Conservation (phyloP, 2,113 vertebrate species). For the Uria lomvia region DNA sequence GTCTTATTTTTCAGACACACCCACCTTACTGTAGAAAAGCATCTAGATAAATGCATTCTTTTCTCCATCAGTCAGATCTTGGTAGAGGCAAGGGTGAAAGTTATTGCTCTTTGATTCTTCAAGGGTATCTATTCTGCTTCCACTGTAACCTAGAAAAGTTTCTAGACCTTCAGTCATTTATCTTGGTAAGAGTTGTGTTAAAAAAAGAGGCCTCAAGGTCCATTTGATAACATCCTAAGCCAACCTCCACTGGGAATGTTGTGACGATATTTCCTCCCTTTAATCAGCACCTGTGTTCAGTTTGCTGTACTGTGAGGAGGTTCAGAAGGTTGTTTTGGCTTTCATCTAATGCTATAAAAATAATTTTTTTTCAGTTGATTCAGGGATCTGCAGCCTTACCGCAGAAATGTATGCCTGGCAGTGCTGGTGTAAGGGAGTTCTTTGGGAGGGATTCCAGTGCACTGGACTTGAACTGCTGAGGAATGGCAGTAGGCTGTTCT, state of each 20-base stretch:
- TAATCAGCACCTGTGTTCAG: neutral
- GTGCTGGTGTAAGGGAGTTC: neutral
- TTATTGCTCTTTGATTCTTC: neutral
- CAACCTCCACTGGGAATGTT: accelerated
- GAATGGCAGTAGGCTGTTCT: neutral
- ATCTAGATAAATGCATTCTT: neutral
- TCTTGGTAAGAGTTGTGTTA: neutral
- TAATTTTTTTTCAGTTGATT: neutral
- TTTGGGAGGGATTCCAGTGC: neutral
- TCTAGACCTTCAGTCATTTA: neutral
- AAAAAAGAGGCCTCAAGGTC: neutral
- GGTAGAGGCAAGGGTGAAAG: neutral
- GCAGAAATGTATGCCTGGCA: neutral
- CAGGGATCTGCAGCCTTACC: neutral
- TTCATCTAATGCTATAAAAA: neutral
- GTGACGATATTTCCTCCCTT: neutral
- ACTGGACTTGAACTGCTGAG: neutral
- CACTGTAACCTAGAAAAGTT: neutral
- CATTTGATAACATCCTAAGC: neutral
- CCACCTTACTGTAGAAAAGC: neutral
- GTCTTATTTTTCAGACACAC: neutral
- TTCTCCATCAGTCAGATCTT: neutral
- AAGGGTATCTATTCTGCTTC: neutral
- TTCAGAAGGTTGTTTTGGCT: neutral
- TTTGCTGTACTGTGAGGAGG: neutral